Base-by-base conservation (phyloP, 1,140 invertebrate species). In the Eciton burchellii region DNA sequence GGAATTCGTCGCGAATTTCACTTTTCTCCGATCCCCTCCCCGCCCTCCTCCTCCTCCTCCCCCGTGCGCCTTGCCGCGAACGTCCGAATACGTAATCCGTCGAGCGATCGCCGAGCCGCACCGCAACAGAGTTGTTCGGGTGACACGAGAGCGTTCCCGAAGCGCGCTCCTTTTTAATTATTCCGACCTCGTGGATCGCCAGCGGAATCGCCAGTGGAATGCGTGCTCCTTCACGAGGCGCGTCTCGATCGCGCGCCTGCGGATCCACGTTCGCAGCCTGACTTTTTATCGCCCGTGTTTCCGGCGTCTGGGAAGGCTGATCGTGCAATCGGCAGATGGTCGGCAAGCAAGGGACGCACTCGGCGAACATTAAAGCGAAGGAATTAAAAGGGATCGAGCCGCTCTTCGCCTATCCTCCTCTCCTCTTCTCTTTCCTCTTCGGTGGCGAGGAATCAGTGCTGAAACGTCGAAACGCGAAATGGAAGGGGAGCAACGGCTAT, bases 271-370 rank as follows among this genome's bases (percentile, higher is more conserved):
- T 47, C 74, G 47, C 49, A 68, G 19, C 21, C 56, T 60, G 82
- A 43, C 74, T 70, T 84, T 84, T 84, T 84, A 84, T 84, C 82
- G 76, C 43, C 47, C 24, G 57, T 60, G 47, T 57, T 81, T 84
- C 66, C 74, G 29, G 54, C 14, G 74, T 24, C 19, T 79, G 57
- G 65, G 52, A 49, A 47, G 35, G 54, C 41, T 12, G 60, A 57
- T 52, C 59, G 14, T 29, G 77, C 56, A 65, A 57, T 59, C 49
- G n/a, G n/a, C 45, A 59, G 79, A 82, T 56, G 9, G 29, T 5
- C 5, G 26, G 24, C 29, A 57, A 35, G 52, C 6, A n/a, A 14
- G 54, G 49, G 43, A 54, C 71, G 63, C n/a, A 73, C 41, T 65
- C 26, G 29, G 59, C 24, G 29, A 62, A 47, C 77, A 47, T 83